Evolutionary conservation across 2,888 invertebrate genomes (phyloP).

Genomic region (Tetragonula carbonaria): DNA sequence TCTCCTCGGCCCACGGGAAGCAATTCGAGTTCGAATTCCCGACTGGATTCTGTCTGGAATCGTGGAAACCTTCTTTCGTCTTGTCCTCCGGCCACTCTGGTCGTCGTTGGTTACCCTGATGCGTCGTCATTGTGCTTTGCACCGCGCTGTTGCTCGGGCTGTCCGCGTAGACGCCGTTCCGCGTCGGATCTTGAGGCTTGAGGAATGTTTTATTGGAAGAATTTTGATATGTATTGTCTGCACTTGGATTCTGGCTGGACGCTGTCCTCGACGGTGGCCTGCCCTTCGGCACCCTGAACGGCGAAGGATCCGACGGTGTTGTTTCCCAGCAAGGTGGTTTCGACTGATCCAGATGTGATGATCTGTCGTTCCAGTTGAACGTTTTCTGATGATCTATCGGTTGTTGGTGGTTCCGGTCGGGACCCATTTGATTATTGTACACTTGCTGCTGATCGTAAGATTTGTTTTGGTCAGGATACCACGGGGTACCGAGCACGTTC

Average conservation of each 20-base stretch:
- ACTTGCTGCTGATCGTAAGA: constrained; percentile 56
- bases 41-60: constrained; percentile 72
- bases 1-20: constrained; percentile 79
- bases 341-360: constrained; percentile 61
- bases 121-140: constrained; percentile 55
- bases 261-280: constrained; percentile 87
- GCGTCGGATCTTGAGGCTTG: constrained; percentile 87
- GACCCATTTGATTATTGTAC: constrained; percentile 53
- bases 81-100: constrained; percentile 77
- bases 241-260: constrained; percentile 84
- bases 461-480: constrained; percentile 68
- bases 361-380: constrained; percentile 65
- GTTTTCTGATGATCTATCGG: constrained; percentile 65
- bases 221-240: constrained; percentile 84
- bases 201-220: constrained; percentile 85
- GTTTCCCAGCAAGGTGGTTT: constrained; percentile 74
- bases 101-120: constrained; percentile 69
- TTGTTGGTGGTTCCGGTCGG: constrained; percentile 63
- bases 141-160: constrained; percentile 52
- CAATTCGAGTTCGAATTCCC: constrained; percentile 72
- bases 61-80: constrained; percentile 75
- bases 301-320: constrained; percentile 84
- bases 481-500: constrained; percentile 68
- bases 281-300: constrained; percentile 88
- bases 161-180: constrained; percentile 80